phyloP scores from a whole-genome alignment of 2,113 vertebrate genomes.

The Lanius collurio region DNA sequence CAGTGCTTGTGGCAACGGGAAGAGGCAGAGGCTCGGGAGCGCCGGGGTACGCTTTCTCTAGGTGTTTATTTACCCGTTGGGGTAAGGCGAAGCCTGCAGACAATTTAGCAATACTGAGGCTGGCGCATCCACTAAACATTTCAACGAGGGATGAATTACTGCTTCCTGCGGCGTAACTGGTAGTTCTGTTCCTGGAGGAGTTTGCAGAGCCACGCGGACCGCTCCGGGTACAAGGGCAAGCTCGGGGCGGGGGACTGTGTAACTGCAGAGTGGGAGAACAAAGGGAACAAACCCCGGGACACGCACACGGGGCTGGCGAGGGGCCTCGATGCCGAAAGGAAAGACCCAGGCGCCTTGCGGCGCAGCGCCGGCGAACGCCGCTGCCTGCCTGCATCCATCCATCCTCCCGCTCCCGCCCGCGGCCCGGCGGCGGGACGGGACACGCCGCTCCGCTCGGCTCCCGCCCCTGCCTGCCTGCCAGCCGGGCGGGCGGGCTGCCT shows the following conservation, averaged over 20 bases:
- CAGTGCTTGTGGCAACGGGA: rapidly evolving
- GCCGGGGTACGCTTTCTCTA: neutral
- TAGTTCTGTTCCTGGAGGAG: neutral
- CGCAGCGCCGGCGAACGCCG: neutral
- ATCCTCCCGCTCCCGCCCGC: neutral
- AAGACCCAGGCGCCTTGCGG: neutral
- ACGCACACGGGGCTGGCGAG: neutral
- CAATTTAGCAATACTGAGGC: neutral
- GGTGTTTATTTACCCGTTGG: neutral
- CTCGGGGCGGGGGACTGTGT: neutral
- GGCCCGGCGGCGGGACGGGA: neutral
- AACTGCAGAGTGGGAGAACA: neutral
- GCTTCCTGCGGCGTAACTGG: neutral
- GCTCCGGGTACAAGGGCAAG: neutral
- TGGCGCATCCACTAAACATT: neutral
- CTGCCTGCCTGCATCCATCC: neutral
- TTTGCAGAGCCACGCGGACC: neutral
- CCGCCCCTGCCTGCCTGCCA: neutral
- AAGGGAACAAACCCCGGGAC: neutral
- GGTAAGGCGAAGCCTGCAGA: neutral
- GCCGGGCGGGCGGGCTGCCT: neutral
- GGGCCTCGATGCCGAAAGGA: neutral
- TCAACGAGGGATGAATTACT: neutral
- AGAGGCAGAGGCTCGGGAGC: neutral
- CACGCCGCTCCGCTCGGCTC: neutral